These are phyloP conservation scores for Sinosuthora webbiana DNA, from an alignment of 2,113 vertebrate genomes.

Conservation along the genomic window DNA sequence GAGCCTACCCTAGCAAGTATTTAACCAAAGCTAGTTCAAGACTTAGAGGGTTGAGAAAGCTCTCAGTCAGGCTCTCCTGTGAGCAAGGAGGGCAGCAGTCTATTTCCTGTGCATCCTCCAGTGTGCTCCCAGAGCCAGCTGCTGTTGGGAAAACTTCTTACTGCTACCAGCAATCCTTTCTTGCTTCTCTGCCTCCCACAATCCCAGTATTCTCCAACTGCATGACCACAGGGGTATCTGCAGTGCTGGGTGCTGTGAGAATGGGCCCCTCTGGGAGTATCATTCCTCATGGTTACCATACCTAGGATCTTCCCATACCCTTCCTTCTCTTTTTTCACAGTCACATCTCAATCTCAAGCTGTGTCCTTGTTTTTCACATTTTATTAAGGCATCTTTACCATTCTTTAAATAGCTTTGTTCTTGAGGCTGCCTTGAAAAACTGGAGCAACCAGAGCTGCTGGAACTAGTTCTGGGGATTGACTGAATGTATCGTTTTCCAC, in stretches of 20 bases:
- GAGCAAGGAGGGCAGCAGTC: not conserved
- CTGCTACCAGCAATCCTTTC: not conserved
- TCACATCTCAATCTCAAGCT: not conserved
- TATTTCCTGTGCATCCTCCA: not conserved
- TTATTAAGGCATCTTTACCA: not conserved
- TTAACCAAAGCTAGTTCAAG: not conserved
- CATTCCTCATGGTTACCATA: rapidly evolving
- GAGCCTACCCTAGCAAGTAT: not conserved
- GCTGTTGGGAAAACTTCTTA: not conserved
- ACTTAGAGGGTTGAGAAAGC: not conserved
- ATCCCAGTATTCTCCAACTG: not conserved
- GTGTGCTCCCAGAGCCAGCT: not conserved
- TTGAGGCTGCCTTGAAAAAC: not conserved
- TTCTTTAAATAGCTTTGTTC: conserved; percentile 23
- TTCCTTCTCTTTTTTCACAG: not conserved
- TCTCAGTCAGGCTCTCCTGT: not conserved
- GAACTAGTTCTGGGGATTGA: not conserved
- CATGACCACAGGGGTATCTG: not conserved
- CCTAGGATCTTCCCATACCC: not conserved
- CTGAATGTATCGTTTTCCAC: not conserved
- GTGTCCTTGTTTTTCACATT: not conserved
- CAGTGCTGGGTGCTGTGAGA: not conserved
- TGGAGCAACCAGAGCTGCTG: not conserved
- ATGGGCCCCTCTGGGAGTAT: no score
- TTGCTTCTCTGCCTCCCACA: not conserved